Base-by-base conservation (phyloP, 2,797 vertebrate species). In the Todus mexicanus region DNA sequence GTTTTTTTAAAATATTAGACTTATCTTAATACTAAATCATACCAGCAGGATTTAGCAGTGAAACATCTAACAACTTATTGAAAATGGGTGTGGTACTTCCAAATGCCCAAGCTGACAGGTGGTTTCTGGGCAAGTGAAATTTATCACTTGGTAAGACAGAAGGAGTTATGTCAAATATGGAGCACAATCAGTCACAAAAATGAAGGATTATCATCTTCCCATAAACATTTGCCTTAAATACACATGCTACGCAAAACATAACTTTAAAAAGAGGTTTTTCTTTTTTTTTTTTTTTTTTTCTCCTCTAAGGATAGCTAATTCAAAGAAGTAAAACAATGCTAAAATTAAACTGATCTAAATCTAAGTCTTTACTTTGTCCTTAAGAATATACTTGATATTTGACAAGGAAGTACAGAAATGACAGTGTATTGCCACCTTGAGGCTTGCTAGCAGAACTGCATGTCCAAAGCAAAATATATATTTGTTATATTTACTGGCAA, bases 381-480 rank as follows among this genome's bases (percentile, higher is more conserved):
- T 74, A 54, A 29, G 23, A 63, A 64, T 0, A 15, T 4, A 40
- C 14, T 38, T 1, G 0, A 0, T 16, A 10, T 15, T 33, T 53
- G 73, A 33, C 6, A 33, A 27, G 11, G 3, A 33, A 74, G 29
- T 9, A 64, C 3, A 88, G 77, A 76, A 53, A 22, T 43, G 91
- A 69, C 84, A 60, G 73, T 21, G 31, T 73, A 90, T 75, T 91
- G 96, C 97, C 97, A 96, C 70, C 97, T 86, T 77, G 94, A 93
- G 97, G 95, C 51, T 86, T 43, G 9, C 50, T 47, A 11, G 23
- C 45, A 71, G 87, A 92, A 95, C 51, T 88, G 78, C 95, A 94
- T 1, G 6, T 23, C 47, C 56, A 74, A 69, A 66, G 3, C 38
- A 51, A 75, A 51, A 56, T 1, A 8, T 4, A 18, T 4, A 5